phyloP scores from a whole-genome alignment of 2,797 vertebrate species.

The Gallirallus australis region DNA sequence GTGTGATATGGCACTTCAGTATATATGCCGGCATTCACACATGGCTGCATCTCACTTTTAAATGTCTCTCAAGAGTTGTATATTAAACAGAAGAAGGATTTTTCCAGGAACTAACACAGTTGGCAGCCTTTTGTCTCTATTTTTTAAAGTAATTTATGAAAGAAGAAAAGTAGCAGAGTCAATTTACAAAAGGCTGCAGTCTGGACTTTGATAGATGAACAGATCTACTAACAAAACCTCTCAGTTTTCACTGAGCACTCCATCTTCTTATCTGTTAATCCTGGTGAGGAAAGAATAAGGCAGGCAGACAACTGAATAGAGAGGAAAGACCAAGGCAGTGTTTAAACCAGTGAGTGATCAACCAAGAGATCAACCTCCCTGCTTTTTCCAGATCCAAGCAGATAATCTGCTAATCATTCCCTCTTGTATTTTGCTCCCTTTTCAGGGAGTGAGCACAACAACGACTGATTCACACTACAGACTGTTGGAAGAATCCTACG shows the following conservation, averaged over 20 bases:
- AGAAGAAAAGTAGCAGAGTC: constrained; percentile 46
- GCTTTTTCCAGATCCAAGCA: not conserved
- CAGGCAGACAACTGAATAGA: not conserved
- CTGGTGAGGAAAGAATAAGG: not conserved
- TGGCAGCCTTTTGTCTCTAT: constrained; percentile 62
- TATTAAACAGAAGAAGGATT: constrained; percentile 50
- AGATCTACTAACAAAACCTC: constrained; percentile 58
- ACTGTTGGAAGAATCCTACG: not conserved
- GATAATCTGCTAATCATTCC: not conserved
- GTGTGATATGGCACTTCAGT: not conserved
- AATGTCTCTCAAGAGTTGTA: constrained; percentile 13
- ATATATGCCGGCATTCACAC: constrained; percentile 22
- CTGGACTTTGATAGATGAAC: constrained; percentile 69
- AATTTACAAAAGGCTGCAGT: constrained; percentile 51
- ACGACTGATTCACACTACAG: not conserved
- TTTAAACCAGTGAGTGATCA: not conserved
- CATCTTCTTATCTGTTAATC: constrained; percentile 53
- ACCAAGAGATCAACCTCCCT: not conserved
- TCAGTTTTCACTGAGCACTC: constrained; percentile 45
- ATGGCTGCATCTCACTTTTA: constrained; percentile 35
- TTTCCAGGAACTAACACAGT: constrained; percentile 53
- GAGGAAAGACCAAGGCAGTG: not conserved
- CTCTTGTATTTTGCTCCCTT: not conserved
- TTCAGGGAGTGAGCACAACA: not conserved
- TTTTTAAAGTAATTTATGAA: constrained; percentile 64